These are phyloP conservation scores for Epirrhoe alternata DNA, from an alignment of 2,888 invertebrate genomes.

Conservation along the genomic window DNA sequence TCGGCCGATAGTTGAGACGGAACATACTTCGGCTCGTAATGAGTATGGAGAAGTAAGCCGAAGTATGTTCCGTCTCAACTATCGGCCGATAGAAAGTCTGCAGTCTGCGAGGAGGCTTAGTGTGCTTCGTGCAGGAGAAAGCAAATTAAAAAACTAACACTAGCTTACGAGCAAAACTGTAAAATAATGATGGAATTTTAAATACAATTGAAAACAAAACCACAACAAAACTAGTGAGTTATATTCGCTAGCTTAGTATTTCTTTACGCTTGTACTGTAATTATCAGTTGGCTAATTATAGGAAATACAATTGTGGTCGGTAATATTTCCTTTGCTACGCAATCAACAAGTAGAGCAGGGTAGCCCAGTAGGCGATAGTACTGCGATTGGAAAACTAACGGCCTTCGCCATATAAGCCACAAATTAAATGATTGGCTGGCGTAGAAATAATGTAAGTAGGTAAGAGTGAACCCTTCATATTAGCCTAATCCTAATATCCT, in stretches of 20 bases:
- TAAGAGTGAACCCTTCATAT: no score
- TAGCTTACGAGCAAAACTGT: background rate
- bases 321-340: slow-evolving; percentile 15
- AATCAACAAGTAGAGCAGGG: slow-evolving; percentile 5
- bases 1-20: no score
- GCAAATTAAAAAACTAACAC: background rate
- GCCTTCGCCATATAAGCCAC: no score
- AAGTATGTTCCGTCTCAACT: no score
- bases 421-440: no score
- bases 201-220: background rate
- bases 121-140: background rate
- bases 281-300: background rate
- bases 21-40: no score
- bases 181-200: background rate
- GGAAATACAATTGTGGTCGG: background rate
- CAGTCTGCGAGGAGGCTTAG: no score
- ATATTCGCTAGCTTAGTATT: background rate
- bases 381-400: no score
- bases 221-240: background rate
- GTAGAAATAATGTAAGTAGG: no score
- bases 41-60: no score
- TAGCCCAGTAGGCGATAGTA: background rate
- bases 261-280: slow-evolving; percentile 1
- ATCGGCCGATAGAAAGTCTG: no score
- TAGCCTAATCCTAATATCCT: no score